phyloP scores from a whole-genome alignment of 2,113 vertebrate species.

The Pandion haliaetus region DNA sequence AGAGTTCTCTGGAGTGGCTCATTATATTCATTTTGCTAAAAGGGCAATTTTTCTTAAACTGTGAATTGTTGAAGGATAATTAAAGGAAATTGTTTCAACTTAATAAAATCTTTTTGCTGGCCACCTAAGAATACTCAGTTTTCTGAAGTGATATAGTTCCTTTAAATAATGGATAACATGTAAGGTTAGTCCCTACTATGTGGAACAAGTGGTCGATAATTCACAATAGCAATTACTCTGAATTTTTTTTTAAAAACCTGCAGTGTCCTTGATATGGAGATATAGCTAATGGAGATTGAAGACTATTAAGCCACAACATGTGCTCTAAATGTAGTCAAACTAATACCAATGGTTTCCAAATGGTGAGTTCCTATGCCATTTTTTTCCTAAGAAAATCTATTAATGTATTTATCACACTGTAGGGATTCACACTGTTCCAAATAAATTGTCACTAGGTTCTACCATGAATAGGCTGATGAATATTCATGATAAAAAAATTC shows the following conservation, averaged over 20 bases:
- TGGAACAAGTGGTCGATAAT: neutral
- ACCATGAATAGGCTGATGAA: neutral
- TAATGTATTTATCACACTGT: neutral
- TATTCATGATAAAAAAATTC: fast-evolving
- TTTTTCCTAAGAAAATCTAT: neutral
- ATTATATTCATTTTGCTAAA: neutral
- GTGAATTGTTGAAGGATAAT: neutral
- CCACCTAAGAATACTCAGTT: neutral
- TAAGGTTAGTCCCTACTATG: neutral
- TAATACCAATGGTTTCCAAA: neutral
- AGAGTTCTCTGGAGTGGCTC: neutral
- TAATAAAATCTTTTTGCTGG: constrained; percentile 3
- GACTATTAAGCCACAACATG: neutral
- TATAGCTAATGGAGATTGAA: neutral
- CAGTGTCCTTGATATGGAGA: neutral
- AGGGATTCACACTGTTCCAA: neutral
- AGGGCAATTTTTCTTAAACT: neutral
- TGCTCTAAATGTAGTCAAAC: neutral
- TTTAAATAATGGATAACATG: neutral
- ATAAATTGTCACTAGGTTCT: neutral
- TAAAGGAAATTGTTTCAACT: constrained; percentile 3
- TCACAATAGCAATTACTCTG: neutral
- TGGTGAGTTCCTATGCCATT: neutral
- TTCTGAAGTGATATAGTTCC: neutral
- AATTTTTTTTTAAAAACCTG: neutral